Base-by-base conservation (phyloP, 2,797 vertebrate genomes). In the Pyrrhura leucotis region DNA sequence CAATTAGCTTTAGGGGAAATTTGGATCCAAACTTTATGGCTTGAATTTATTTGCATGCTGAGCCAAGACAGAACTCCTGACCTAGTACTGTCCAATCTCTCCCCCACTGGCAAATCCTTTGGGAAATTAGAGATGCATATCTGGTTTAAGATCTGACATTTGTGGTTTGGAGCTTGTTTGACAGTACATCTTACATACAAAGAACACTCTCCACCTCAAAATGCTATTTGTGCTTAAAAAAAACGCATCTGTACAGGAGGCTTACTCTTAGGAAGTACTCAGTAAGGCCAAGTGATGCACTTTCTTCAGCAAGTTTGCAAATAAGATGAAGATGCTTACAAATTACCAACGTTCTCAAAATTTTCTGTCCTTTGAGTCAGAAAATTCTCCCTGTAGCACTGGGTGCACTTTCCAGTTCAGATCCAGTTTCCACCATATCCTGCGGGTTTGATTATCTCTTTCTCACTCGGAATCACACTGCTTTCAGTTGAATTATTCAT, bases 1-100 rank as follows among this genome's bases (percentile, higher is more conserved):
- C 91, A 96, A 96, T 96, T 96, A 97, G 95, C 76, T 97, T 88
- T 50, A 93, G 90, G 79, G 90, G 80, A 96, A 95, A 95, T 97
- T 86, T 97, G 92, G 91, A 96, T 93, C 58, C 66, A 91, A 68
- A 89, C 40, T 95, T 96, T 92, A 95, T 77, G 76, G 71, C 63
- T 90, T 95, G 79, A 83, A 96, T 83, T 96, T 91, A 93, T 96
- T 94, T 94, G 75, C 51, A n/a, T 8, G 3, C 69, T 88, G 62
- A 85, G 96, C 95, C 92, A 94, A 96, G 82, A 66, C 35, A 96
- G 79, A 96, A 86, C 94, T 96, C 73, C 89, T 95, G 94, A 96
- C 62, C 87, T 82, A 94, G 54, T 48, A 54, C 47, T 90, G 76
- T 91, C 76, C 95, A 96, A 94, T 79, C 62, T 33, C 59, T 92